phyloP scores from a whole-genome alignment of 2,888 invertebrate genomes.

The Podabrus alpinus region DNA sequence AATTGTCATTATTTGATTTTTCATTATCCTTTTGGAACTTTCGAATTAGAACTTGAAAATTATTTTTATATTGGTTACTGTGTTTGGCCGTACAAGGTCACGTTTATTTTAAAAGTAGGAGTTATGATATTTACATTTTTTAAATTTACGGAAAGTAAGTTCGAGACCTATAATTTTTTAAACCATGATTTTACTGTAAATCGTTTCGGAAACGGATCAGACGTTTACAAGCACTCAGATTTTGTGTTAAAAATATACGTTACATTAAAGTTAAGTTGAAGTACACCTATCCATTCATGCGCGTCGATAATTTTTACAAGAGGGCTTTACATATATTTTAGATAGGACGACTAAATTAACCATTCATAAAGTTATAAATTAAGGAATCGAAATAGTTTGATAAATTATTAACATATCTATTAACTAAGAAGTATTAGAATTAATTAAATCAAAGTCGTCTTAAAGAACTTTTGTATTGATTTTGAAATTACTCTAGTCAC shows the following conservation, averaged over 20 bases:
- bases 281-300: neutral
- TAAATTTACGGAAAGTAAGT: neutral
- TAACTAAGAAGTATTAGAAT: neutral
- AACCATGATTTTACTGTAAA: too few species aligned
- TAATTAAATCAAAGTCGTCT: neutral
- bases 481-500: slow-evolving; percentile 23
- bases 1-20: neutral
- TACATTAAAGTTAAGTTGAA: neutral
- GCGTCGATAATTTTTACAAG: neutral
- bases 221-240: neutral
- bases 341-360: too few species aligned
- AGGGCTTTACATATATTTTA: too few species aligned
- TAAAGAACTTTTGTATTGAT: neutral
- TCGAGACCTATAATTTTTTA: too few species aligned
- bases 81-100: neutral
- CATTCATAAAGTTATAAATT: neutral
- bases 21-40: neutral
- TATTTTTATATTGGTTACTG: neutral
- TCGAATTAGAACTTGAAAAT: neutral
- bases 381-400: neutral
- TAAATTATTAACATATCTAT: neutral
- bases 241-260: neutral
- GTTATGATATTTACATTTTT: neutral
- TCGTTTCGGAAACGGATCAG: neutral
- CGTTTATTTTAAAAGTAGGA: neutral